Evolutionary conservation across 2,113 vertebrate genomes (phyloP).

Genomic region (Phyllostomus discolor): DNA sequence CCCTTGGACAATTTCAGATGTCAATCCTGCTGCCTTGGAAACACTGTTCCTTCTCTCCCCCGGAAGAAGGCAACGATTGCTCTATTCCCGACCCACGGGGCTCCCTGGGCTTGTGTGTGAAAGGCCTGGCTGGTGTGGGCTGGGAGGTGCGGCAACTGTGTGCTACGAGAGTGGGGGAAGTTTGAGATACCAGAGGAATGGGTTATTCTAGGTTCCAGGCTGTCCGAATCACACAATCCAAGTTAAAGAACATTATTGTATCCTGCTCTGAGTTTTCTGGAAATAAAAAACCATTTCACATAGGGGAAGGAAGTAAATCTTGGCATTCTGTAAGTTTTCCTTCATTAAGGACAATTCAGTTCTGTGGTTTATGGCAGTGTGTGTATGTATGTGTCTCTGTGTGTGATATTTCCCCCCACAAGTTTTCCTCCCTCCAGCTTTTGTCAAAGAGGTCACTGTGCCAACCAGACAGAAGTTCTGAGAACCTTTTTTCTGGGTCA

Average conservation of each 20-base stretch:
- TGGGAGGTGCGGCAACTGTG: fast-evolving
- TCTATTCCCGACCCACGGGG: neutral
- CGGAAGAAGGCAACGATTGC: neutral
- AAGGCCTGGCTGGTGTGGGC: neutral
- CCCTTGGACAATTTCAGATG: neutral
- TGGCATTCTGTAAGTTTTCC: neutral
- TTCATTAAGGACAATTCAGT: neutral
- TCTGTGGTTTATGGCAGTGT: neutral
- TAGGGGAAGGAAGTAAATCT: neutral
- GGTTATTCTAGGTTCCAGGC: neutral
- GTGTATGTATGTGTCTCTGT: neutral
- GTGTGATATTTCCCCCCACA: neutral
- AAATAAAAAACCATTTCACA: neutral
- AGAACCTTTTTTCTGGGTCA: neutral
- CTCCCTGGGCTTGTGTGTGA: neutral
- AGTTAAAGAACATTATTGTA: neutral
- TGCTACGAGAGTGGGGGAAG: fast-evolving
- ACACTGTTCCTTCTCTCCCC: neutral
- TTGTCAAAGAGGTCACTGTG: neutral
- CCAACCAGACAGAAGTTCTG: neutral
- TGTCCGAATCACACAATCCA: neutral
- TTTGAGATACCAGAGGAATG: neutral
- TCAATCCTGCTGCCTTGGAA: neutral
- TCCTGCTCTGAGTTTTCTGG: neutral
- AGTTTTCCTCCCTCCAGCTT: neutral